These are phyloP conservation scores for Petrocephalus sullivani DNA, from an alignment of 2,797 vertebrate genomes.

Conservation along the genomic window DNA sequence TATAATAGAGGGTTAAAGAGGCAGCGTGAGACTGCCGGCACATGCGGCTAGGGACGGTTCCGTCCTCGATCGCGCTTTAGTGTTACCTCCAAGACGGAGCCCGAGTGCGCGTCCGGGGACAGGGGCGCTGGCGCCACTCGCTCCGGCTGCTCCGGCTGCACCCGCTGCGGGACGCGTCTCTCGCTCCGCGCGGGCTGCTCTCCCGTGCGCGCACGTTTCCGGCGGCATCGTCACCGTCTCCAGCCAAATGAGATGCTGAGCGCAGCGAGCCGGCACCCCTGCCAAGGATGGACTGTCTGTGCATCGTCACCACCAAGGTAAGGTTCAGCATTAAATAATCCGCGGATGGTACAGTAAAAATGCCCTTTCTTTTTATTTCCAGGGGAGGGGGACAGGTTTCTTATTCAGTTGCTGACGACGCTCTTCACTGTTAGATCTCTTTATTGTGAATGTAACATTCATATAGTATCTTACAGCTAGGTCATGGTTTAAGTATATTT, in stretches of 20 bases:
- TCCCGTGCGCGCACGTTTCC: background rate
- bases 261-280: constrained; percentile 54
- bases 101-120: background rate
- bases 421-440: background rate
- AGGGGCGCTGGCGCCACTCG: background rate
- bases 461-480: background rate
- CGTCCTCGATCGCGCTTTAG: background rate
- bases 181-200: background rate
- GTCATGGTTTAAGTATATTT: background rate
- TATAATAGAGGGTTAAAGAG: background rate
- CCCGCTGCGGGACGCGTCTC: background rate
- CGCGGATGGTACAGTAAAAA: background rate
- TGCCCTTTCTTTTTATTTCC: background rate
- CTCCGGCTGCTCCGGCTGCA: constrained; percentile 5
- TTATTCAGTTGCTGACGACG: background rate
- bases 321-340: constrained; percentile 38
- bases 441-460: background rate
- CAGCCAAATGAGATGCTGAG: constrained; percentile 50
- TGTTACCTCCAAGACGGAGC: background rate
- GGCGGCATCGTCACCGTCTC: constrained; percentile 3
- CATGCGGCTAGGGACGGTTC: background rate
- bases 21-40: background rate
- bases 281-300: constrained; percentile 81
- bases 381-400: background rate
- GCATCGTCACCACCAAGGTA: constrained; percentile 91